Percentiles rank a stretch among this genome's conserved stretches.
These are phyloP conservation scores for Ctena decussata DNA, from an alignment of 2,888 invertebrate species.

Conservation along the genomic window DNA sequence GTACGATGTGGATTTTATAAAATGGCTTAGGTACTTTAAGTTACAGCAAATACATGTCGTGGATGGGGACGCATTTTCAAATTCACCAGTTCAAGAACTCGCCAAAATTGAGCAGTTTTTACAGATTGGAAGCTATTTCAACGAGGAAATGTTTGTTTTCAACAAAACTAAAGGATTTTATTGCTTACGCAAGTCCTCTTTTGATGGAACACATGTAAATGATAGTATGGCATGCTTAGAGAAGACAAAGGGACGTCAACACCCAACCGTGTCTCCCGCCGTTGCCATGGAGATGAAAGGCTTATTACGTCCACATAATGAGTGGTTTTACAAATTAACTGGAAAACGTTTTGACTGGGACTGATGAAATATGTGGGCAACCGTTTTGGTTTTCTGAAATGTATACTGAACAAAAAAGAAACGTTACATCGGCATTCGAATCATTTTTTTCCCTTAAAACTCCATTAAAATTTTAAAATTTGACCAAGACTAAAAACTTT, in stretches of 20 bases:
- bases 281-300: not conserved
- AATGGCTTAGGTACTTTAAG: not conserved
- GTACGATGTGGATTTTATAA: not conserved
- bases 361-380: no score
- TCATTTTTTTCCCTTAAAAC: no score
- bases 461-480: no score
- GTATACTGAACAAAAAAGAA: no score
- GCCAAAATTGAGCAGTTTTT: not conserved
- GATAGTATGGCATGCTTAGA: constrained; percentile 87
- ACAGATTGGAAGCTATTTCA: not conserved
- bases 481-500: no score
- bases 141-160: not conserved
- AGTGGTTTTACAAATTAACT: not conserved
- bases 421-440: no score
- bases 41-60: not conserved
- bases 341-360: not conserved
- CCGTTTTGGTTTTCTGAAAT: no score
- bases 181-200: not conserved
- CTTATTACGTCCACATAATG: not conserved
- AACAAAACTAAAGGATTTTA: not conserved
- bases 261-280: not conserved
- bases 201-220: no score
- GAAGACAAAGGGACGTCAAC: not conserved
- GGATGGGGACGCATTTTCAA: not conserved
- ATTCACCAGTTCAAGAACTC: not conserved